These are phyloP conservation scores for Diaprepes abbreviatus DNA, from an alignment of 2,888 invertebrate genomes.

Conservation along the genomic window DNA sequence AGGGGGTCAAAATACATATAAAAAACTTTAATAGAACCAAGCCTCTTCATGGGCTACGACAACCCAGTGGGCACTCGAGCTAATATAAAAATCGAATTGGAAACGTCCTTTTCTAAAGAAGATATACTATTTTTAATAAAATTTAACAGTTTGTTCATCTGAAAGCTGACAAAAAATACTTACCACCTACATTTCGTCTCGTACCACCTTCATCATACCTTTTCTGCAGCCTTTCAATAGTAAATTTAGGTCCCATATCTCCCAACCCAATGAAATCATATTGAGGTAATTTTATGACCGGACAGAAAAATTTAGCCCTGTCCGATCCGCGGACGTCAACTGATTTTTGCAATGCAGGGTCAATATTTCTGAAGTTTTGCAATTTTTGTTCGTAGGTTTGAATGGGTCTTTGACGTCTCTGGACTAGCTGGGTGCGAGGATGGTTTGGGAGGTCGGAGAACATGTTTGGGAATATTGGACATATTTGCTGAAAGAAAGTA, in stretches of 20 bases:
- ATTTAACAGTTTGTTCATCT: too few species aligned
- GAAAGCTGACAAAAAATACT: too few species aligned
- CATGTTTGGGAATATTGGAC: constrained; percentile 73
- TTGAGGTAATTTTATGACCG: constrained; percentile 54
- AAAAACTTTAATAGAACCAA: too few species aligned
- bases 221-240: constrained; percentile 52
- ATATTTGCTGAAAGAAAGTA: constrained; percentile 66
- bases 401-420: constrained; percentile 57
- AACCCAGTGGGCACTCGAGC: too few species aligned
- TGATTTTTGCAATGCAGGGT: constrained; percentile 42
- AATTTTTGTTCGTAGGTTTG: constrained; percentile 51
- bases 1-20: too few species aligned
- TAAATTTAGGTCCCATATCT: constrained; percentile 53
- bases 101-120: too few species aligned
- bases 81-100: too few species aligned
- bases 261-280: constrained; percentile 50
- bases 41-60: too few species aligned
- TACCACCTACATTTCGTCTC: background rate
- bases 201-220: constrained; percentile 47
- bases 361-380: constrained; percentile 53
- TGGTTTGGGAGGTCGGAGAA: constrained; percentile 71
- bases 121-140: too few species aligned
- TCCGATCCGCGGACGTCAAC: constrained; percentile 58
- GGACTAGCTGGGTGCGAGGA: constrained; percentile 69
- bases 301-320: constrained; percentile 58